Percentiles rank a stretch among this genome's conserved stretches.
These are phyloP conservation scores for Megalops cyprinoides DNA, from an alignment of 2,797 vertebrate species.

Conservation along the genomic window DNA sequence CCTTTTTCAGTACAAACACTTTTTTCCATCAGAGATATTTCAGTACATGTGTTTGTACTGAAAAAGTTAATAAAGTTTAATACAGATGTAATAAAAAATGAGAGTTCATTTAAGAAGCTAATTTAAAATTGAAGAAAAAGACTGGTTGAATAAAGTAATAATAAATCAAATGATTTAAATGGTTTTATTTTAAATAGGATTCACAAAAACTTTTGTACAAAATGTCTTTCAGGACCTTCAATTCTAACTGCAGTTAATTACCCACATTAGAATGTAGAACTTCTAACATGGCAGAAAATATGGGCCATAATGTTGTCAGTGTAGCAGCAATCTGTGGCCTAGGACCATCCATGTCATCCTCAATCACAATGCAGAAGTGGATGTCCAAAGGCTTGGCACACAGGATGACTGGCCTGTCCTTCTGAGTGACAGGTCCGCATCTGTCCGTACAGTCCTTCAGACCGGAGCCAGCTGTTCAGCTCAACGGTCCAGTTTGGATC, in stretches of 20 bases:
- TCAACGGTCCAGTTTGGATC: conserved; percentile 68
- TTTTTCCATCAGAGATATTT: too few species aligned
- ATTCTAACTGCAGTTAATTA: too few species aligned
- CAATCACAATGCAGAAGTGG: not conserved
- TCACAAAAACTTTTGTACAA: too few species aligned
- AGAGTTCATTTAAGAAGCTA: not conserved
- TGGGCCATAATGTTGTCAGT: too few species aligned
- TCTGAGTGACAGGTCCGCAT: conserved; percentile 70
- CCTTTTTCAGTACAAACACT: too few species aligned
- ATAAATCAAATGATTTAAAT: not conserved
- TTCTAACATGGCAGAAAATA: too few species aligned
- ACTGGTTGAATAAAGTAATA: not conserved
- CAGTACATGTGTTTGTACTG: not conserved
- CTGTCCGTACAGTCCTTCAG: conserved; percentile 65
- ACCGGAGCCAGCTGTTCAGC: conserved; percentile 74
- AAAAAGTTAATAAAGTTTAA: not conserved
- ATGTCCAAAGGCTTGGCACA: conserved; percentile 2
- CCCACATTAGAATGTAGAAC: not conserved
- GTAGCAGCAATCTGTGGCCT: not conserved
- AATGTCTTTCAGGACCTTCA: not conserved
- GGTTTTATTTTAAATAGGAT: too few species aligned
- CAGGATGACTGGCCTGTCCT: not conserved
- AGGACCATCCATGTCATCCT: not conserved
- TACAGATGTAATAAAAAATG: not conserved
- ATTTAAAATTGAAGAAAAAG: not conserved